Conservation (phyloP, 2,797 vertebrate genomes). For the Pygocentrus nattereri region DNA sequence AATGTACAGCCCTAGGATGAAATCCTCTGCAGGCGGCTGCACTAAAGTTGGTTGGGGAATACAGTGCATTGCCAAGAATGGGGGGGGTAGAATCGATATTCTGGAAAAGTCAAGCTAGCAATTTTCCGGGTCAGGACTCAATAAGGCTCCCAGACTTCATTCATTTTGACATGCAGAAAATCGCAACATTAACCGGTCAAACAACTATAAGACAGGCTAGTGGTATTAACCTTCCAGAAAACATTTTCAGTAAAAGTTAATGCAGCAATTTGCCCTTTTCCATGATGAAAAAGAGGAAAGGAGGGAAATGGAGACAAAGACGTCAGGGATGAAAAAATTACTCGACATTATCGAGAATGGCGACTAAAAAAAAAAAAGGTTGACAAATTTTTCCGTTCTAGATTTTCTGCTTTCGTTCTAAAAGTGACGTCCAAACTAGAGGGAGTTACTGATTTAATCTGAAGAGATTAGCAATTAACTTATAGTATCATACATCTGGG, state of each 20-base stretch:
- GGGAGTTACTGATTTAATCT: too few species aligned
- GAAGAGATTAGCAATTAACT: too few species aligned
- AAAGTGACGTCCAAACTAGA: too few species aligned
- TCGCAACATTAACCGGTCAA: not conserved
- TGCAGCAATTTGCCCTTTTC: not conserved
- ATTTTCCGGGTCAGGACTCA: slow-evolving; percentile 13
- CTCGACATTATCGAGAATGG: too few species aligned
- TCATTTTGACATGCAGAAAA: not conserved
- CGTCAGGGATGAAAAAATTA: too few species aligned
- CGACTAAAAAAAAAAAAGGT: too few species aligned
- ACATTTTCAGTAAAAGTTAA: not conserved
- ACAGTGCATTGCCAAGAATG: not conserved
- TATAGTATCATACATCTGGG: too few species aligned
- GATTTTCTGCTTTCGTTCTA: too few species aligned
- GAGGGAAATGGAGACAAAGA: too few species aligned
- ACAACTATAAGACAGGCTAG: not conserved
- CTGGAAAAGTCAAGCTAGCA: slow-evolving; percentile 21
- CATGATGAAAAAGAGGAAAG: not conserved
- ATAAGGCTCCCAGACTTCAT: not conserved
- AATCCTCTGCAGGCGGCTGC: not conserved
- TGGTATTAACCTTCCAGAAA: not conserved
- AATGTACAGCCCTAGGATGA: not conserved
- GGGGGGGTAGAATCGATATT: not conserved
- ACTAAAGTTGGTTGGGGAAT: not conserved
- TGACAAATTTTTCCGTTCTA: too few species aligned